Conservation (phyloP, 2,888 invertebrate species). For the Blastobasis adustella region DNA sequence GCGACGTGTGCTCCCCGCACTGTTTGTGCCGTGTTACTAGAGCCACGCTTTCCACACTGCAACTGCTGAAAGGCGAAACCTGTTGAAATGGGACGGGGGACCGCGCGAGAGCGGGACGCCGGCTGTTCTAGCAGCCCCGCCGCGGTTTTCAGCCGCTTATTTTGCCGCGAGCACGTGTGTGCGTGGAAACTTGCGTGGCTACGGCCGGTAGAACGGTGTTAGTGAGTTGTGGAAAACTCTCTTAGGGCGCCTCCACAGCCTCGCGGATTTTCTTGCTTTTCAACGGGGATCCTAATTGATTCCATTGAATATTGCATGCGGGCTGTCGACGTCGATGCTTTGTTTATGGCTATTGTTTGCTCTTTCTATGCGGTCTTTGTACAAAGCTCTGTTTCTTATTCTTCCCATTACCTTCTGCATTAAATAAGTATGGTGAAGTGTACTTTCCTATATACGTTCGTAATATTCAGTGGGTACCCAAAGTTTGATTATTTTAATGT, state of each 20-base stretch:
- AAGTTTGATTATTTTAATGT: too few species aligned
- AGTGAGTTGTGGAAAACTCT: slow-evolving; percentile 72
- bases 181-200: slow-evolving; percentile 65
- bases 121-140: slow-evolving; percentile 27
- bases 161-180: slow-evolving; percentile 56
- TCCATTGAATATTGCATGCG: slow-evolving; percentile 34
- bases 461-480: too few species aligned
- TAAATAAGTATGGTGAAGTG: too few species aligned
- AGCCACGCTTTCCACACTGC: slow-evolving; percentile 65
- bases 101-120: slow-evolving; percentile 49
- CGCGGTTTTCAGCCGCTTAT: slow-evolving; percentile 61
- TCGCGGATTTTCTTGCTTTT: slow-evolving; percentile 51
- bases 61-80: slow-evolving; percentile 71
- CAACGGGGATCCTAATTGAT: slow-evolving; percentile 34
- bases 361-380: background rate
- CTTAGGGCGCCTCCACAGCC: slow-evolving; percentile 63
- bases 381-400: too few species aligned
- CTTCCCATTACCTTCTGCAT: too few species aligned
- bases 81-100: slow-evolving; percentile 69
- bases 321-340: slow-evolving; percentile 6
- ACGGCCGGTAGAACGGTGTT: slow-evolving; percentile 57
- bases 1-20: slow-evolving; percentile 64
- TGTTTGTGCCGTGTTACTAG: slow-evolving; percentile 70
- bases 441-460: too few species aligned
- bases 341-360: slow-evolving; percentile 1